These are phyloP conservation scores for Drosophila subpulchrella DNA, from an alignment of 1,140 invertebrate species.

Conservation along the genomic window DNA sequence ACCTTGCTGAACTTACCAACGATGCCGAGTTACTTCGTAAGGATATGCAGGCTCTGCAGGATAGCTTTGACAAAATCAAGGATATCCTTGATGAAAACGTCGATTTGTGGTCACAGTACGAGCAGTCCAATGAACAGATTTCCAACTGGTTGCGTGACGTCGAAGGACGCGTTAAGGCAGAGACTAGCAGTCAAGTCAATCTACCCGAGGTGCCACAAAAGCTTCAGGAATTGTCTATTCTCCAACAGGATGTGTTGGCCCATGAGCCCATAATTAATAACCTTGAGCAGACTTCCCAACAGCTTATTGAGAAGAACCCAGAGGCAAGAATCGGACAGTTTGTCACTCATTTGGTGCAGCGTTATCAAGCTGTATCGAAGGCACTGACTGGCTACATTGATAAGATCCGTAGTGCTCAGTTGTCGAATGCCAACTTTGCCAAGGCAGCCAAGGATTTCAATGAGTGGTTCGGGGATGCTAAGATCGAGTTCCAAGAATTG, in stretches of 20 bases:
- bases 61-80: slow-evolving; percentile 89
- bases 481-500: slow-evolving; percentile 85
- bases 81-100: slow-evolving; percentile 90
- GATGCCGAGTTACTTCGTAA: slow-evolving; percentile 88
- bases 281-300: slow-evolving; percentile 88
- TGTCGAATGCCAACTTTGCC: slow-evolving; percentile 88
- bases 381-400: slow-evolving; percentile 89
- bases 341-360: slow-evolving; percentile 90
- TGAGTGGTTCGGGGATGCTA: slow-evolving; percentile 91
- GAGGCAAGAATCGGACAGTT: slow-evolving; percentile 93
- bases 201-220: slow-evolving; percentile 90
- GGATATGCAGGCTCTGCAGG: slow-evolving; percentile 89
- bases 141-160: slow-evolving; percentile 94
- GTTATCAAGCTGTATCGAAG: slow-evolving; percentile 91
- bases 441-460: slow-evolving; percentile 89
- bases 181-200: slow-evolving; percentile 89
- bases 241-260: slow-evolving; percentile 88
- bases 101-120: slow-evolving; percentile 92
- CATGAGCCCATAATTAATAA: slow-evolving; percentile 89
- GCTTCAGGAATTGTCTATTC: slow-evolving; percentile 88
- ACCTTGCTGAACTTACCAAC: slow-evolving; percentile 87
- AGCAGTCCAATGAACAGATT: slow-evolving; percentile 90
- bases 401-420: slow-evolving; percentile 88
- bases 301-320: slow-evolving; percentile 90
- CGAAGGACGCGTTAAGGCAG: slow-evolving; percentile 91